phyloP scores from a whole-genome alignment of 2,113 vertebrate genomes.

The Garra rufa region DNA sequence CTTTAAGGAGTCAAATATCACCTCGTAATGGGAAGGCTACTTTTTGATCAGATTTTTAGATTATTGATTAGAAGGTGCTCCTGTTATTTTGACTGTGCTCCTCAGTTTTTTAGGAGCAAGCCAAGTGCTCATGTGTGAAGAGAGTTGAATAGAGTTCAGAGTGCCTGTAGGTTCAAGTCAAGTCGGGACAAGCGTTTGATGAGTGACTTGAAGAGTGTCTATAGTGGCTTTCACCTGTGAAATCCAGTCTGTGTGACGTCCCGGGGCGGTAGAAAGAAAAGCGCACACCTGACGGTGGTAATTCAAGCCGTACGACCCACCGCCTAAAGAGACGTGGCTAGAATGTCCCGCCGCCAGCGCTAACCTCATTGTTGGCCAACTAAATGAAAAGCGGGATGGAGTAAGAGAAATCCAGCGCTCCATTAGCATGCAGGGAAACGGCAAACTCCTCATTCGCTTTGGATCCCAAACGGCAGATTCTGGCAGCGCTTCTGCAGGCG shows the following conservation, averaged over 20 bases:
- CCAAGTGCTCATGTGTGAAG: not conserved
- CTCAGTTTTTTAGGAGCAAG: no score
- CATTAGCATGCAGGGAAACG: not conserved
- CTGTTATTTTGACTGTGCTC: no score
- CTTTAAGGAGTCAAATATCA: no score
- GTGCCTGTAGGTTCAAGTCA: not conserved
- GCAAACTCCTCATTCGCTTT: not conserved
- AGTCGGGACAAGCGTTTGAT: not conserved
- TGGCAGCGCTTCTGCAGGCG: not conserved
- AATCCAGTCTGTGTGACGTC: not conserved
- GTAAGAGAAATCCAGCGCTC: not conserved
- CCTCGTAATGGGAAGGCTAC: no score
- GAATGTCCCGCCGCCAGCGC: not conserved
- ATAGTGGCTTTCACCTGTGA: not conserved
- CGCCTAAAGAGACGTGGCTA: not conserved
- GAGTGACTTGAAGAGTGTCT: not conserved
- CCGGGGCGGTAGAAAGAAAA: not conserved
- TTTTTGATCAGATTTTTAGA: no score
- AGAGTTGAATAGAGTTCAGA: not conserved
- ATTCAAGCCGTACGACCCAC: not conserved
- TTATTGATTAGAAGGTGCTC: no score
- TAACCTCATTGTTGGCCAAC: not conserved
- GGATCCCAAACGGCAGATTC: slow-evolving; percentile 9
- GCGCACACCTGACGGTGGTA: slow-evolving; percentile 1
- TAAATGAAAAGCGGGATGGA: not conserved